phyloP scores from a whole-genome alignment of 2,113 vertebrate genomes.

The Ploceus nigricollis region DNA sequence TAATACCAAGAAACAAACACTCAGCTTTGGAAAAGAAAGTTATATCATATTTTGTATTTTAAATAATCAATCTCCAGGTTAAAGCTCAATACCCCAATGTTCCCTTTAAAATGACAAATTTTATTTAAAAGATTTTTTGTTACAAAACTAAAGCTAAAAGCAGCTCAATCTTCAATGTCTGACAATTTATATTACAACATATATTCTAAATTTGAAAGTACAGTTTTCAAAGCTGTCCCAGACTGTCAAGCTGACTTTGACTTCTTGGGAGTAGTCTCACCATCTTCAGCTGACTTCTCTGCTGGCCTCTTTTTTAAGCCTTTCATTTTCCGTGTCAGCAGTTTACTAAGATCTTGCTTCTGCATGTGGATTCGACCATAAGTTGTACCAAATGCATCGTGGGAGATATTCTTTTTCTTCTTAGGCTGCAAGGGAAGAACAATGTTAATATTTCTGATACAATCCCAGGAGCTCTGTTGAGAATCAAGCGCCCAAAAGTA shows the following conservation, averaged over 20 bases:
- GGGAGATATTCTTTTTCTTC: constrained; percentile 97
- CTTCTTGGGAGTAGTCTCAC: constrained; percentile 71
- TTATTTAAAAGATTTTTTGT: not conserved
- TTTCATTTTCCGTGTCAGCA: constrained; percentile 94
- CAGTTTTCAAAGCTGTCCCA: not conserved
- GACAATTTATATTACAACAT: not conserved
- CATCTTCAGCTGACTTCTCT: constrained; percentile 51
- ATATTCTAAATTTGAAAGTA: not conserved
- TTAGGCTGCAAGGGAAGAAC: constrained; percentile 79
- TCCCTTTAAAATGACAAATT: not conserved
- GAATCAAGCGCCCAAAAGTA: not conserved
- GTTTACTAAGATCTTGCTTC: constrained; percentile 90
- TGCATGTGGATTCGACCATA: constrained; percentile 95
- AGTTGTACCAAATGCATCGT: constrained; percentile 87
- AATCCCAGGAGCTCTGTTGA: not conserved
- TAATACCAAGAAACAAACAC: not conserved
- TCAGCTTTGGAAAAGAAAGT: not conserved
- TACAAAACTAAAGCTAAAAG: not conserved
- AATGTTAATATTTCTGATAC: not conserved
- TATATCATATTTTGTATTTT: not conserved
- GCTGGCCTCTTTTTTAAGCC: constrained; percentile 87
- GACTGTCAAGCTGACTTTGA: constrained; percentile 59
- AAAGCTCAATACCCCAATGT: not conserved
- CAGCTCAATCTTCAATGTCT: not conserved
- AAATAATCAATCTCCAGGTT: not conserved